A percentile compares a stretch with the other conserved stretches of the same genome.
Evolutionary conservation across 2,113 vertebrate genomes (phyloP).

Genomic region (Megaceryle torquata): DNA sequence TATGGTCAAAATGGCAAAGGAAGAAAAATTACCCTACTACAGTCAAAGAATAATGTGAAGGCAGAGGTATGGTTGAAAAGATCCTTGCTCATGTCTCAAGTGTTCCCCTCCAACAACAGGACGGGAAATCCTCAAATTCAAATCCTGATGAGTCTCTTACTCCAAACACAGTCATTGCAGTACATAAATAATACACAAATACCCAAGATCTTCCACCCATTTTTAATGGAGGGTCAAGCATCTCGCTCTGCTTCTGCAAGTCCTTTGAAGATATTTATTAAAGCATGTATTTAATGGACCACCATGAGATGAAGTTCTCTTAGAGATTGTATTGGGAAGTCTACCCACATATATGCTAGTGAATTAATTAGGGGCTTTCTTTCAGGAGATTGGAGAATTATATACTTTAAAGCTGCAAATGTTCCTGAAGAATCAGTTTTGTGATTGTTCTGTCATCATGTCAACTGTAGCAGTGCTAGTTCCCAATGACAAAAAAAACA

Average conservation of each 20-base stretch:
- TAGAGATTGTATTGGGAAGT: background rate
- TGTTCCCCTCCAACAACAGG: accelerated
- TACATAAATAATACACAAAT: background rate
- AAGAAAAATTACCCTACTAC: background rate
- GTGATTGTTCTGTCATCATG: background rate
- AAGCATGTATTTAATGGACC: background rate
- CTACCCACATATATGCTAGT: background rate
- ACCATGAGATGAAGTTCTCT: background rate
- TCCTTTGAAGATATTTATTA: background rate
- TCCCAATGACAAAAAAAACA: background rate
- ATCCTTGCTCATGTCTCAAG: background rate
- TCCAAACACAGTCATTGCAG: background rate
- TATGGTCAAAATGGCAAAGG: background rate
- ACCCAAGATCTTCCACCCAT: background rate
- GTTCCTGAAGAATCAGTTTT: background rate
- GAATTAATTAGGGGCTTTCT: background rate
- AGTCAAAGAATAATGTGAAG: background rate
- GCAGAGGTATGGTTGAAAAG: background rate
- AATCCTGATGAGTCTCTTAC: background rate
- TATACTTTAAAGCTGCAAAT: background rate
- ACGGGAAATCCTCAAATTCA: background rate
- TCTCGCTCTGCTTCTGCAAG: background rate
- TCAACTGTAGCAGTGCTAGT: background rate
- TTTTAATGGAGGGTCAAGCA: background rate
- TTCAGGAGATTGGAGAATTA: background rate